Percentiles rank a stretch among this genome's conserved stretches.
These are phyloP conservation scores for Ascaphus truei DNA, from an alignment of 2,113 vertebrate species.

Conservation along the genomic window DNA sequence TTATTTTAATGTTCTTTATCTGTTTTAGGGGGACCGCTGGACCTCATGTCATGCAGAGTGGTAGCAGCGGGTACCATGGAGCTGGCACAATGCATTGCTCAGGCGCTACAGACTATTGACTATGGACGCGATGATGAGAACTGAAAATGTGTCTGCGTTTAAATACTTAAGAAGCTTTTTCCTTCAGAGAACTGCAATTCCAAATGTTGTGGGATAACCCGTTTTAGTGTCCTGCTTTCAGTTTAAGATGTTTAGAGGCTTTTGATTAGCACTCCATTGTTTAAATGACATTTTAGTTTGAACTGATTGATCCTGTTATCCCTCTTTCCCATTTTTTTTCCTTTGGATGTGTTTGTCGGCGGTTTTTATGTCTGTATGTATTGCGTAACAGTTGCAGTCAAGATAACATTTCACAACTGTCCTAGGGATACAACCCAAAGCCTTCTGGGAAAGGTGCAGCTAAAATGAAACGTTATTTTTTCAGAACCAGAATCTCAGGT, in stretches of 20 bases:
- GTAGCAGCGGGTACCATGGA: slow-evolving; percentile 75
- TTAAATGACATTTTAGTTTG: background rate
- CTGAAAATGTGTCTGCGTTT: slow-evolving; percentile 27
- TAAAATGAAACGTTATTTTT: slow-evolving; percentile 55
- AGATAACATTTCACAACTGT: slow-evolving; percentile 38
- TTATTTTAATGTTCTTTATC: slow-evolving; percentile 38
- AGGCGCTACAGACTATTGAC: slow-evolving; percentile 73
- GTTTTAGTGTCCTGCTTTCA: background rate
- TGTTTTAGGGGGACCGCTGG: slow-evolving; percentile 71
- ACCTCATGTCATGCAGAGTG: slow-evolving; percentile 82
- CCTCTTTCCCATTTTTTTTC: slow-evolving; percentile 38
- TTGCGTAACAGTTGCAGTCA: background rate
- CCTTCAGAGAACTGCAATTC: background rate
- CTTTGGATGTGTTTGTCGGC: slow-evolving; percentile 39
- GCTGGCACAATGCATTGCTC: slow-evolving; percentile 72
- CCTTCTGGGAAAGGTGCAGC: slow-evolving; percentile 48
- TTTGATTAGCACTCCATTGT: background rate
- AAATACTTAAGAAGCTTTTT: background rate
- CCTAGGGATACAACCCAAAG: slow-evolving; percentile 41
- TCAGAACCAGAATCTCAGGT: slow-evolving; percentile 64
- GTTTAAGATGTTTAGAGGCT: background rate
- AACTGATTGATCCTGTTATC: background rate
- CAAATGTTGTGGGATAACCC: background rate
- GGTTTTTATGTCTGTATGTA: slow-evolving; percentile 37
- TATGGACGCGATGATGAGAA: slow-evolving; percentile 72